Evolutionary conservation across 2,888 invertebrate genomes (phyloP), one percentile per base, ranked within the genome.

Genomic region (Leptinotarsa rubiginosa): DNA sequence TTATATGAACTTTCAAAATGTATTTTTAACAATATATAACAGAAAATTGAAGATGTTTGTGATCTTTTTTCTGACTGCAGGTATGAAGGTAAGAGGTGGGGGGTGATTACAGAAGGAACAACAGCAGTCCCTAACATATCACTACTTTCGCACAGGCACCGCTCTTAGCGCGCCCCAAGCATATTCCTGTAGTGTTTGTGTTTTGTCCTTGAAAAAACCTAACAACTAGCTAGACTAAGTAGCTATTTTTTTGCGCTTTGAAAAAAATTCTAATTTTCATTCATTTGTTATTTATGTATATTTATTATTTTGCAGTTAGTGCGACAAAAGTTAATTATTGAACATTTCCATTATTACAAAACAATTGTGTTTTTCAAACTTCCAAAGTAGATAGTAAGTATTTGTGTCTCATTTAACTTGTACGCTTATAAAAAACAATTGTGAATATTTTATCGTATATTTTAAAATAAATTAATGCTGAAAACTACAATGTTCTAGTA

Each of bases 341-440:
- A 65, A 65, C 31, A 65, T 65, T 31, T 15, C 10, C 65, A 31
- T 41, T 25, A 65, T 41, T 65, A 65, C 16, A 20, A 41, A 41
- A 65, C 31, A 25, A 65, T 25, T 50, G 50, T 50, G 4, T 3
- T 16, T 16, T 50, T 16, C 4, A 50, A 50, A 16, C 15, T 16
- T 16, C 16, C 15, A 13, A 16, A 50, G 16, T 49, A 49, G 49
- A 31, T 25, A 25, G 25, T 49, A 16, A 49, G 49, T 49, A 49
- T 2, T 3, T 16, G 16, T 49, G 16, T 49, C 16, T 49, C 16
- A 49, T 49, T 16, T 16, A 49, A 16, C 4, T 31, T 49, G 49
- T 4, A 49, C 49, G 16, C 16, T 49, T 12, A 49, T 49, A 31
- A 25, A 16, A 49, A 49, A 49, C 16, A 49, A 49, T 49, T 49